A percentile compares a stretch with the other conserved stretches of the same genome.
Conservation (phyloP, 2,888 invertebrate genomes). For the Metacarcinus magister region DNA sequence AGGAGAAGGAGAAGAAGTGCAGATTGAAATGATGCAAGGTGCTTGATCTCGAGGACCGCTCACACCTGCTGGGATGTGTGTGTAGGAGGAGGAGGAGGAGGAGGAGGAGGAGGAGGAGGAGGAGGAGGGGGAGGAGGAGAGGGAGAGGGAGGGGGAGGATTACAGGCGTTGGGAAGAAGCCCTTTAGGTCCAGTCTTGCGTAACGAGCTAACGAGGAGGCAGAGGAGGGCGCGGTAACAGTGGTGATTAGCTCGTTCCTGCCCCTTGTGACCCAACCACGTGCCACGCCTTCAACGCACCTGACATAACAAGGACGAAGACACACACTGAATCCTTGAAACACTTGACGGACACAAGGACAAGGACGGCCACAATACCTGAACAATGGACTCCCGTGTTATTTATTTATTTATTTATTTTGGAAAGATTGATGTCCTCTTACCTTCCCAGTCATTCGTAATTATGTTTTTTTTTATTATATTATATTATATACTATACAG, state of each 20-base stretch:
- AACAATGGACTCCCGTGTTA: neutral
- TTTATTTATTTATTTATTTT: neutral
- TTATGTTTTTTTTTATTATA: neutral
- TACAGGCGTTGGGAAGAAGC: neutral
- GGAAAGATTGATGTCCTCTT: neutral
- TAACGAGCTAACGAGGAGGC: neutral
- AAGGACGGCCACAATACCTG: too few species aligned
- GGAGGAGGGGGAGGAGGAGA: neutral
- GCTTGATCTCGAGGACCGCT: neutral
- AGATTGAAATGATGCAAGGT: neutral
- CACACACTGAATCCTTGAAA: neutral
- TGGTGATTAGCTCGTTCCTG: neutral
- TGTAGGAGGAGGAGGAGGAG: neutral
- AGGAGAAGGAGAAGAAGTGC: neutral
- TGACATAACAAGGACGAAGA: neutral
- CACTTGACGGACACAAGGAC: too few species aligned
- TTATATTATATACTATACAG: too few species aligned
- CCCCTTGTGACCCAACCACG: neutral
- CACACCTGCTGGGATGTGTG: neutral
- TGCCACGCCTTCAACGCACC: neutral
- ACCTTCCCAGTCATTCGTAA: neutral
- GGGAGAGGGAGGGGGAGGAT: neutral
- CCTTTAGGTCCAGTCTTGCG: neutral
- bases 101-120: slow-evolving; percentile 21
- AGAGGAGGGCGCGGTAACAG: neutral